Percentiles rank a stretch among this genome's conserved stretches.
Conservation (phyloP, 2,797 vertebrate species). For the Trichosurus vulpecula region DNA sequence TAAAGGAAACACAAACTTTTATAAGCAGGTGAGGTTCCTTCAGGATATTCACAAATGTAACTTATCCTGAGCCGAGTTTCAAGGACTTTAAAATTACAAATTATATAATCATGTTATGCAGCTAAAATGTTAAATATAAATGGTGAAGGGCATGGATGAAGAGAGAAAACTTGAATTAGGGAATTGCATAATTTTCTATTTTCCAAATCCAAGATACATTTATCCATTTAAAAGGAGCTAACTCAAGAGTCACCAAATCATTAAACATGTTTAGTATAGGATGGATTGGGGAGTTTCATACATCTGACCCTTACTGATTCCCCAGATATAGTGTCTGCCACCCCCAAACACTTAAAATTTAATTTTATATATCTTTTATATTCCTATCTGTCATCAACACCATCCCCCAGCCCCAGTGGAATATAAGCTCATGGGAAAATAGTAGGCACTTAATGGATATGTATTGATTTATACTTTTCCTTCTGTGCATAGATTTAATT, state of each 20-base stretch:
- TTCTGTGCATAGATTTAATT: background rate
- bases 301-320: background rate
- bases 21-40: conserved; percentile 15
- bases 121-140: conserved; percentile 13
- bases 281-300: background rate
- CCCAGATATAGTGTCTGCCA: background rate
- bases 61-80: background rate
- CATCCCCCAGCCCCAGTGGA: background rate
- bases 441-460: background rate
- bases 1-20: conserved; percentile 2
- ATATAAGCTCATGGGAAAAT: background rate
- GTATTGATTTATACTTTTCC: background rate
- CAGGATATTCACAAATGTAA: conserved; percentile 49
- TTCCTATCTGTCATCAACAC: background rate
- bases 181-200: background rate
- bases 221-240: conserved; percentile 24
- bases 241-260: background rate
- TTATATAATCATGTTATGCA: background rate
- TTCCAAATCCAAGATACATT: conserved; percentile 40
- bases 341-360: background rate
- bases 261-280: background rate
- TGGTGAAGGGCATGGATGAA: background rate
- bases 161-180: background rate
- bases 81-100: conserved; percentile 3
- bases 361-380: background rate